Conservation (phyloP, 2,797 vertebrate species). For the Delichon dasypus region DNA sequence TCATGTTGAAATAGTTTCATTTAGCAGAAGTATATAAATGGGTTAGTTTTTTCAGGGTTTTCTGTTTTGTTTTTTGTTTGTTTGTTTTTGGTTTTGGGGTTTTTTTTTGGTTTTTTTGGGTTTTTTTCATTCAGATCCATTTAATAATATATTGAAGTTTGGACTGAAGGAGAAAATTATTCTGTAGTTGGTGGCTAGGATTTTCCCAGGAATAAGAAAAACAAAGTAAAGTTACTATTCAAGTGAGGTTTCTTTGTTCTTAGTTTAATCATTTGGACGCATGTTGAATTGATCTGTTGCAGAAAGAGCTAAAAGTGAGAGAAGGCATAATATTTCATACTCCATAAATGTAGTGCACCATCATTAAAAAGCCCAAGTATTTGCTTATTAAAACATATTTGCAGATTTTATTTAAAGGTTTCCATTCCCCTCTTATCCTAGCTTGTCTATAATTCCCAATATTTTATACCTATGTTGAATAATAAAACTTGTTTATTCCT, state of each 20-base stretch:
- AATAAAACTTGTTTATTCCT: not conserved
- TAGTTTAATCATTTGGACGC: not conserved
- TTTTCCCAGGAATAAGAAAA: not conserved
- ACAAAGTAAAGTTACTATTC: not conserved
- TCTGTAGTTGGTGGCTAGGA: not conserved
- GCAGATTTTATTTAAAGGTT: not conserved
- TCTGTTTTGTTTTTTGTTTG: too few species aligned
- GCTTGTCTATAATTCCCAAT: not conserved
- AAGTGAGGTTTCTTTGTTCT: not conserved
- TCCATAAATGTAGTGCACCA: not conserved
- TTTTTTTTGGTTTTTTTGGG: not conserved
- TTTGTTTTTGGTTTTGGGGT: too few species aligned
- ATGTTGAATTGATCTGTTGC: not conserved
- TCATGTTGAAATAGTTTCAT: not conserved
- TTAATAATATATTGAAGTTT: not conserved
- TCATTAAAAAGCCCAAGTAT: not conserved
- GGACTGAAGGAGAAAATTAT: not conserved
- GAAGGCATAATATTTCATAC: not conserved
- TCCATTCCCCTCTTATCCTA: not conserved
- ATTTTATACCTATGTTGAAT: not conserved
- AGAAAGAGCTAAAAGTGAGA: not conserved
- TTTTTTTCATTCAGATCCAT: not conserved
- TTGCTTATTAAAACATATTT: not conserved
- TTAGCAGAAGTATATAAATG: not conserved
- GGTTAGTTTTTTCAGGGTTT: too few species aligned